Evolutionary conservation across 2,888 invertebrate species (phyloP), one percentile per base, ranked within the genome.

Genomic region (Drosophila borealis): DNA sequence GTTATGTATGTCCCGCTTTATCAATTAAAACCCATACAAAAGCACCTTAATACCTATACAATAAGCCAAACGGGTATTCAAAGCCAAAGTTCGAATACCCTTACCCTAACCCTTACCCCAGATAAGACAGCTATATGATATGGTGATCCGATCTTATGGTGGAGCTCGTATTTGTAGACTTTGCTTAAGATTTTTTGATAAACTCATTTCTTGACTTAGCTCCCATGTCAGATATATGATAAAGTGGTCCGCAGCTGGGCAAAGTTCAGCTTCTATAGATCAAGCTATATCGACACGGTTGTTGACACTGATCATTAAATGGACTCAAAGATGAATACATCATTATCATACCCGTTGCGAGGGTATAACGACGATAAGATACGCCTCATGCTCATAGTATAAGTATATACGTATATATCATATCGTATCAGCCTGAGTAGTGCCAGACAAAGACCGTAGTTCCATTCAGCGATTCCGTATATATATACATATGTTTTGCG

Each of bases 331-430:
- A 29, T 8, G 29, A 8, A 29, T 6, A 8, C 41, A 17, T n/a
- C 9, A 14, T 14, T 10, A 53, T 9, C 29, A 53, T 41, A 9
- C 39, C 53, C 33, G n/a, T 17, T 53, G 53, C 53, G 41, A 53
- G 45, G 41, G 53, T 25, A 55, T 25, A n/a, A 4, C 9, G 25
- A 55, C 61, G 88, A 81, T 81, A 84, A 81, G 81, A 81, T 87
- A 87, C 70, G 57, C 67, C 63, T 45, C 54, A 37, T 10, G 46
- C 55, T 55, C 37, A 56, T 70, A 70, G 39, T 70, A 49, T 60
- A 51, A 46, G n/a, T 17, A 5, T 9, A 49, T 29, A 36, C 51
- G 17, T 33, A 8, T 39, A 37, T 19, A 37, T 36, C 44, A 51
- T 45, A 44, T 42, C 39, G 42, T 69, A 69, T 60, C 59, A 59